A percentile compares a stretch with the other conserved stretches of the same genome.
Evolutionary conservation across 2,888 invertebrate species (phyloP).

Genomic region (Flexamia atlantica): DNA sequence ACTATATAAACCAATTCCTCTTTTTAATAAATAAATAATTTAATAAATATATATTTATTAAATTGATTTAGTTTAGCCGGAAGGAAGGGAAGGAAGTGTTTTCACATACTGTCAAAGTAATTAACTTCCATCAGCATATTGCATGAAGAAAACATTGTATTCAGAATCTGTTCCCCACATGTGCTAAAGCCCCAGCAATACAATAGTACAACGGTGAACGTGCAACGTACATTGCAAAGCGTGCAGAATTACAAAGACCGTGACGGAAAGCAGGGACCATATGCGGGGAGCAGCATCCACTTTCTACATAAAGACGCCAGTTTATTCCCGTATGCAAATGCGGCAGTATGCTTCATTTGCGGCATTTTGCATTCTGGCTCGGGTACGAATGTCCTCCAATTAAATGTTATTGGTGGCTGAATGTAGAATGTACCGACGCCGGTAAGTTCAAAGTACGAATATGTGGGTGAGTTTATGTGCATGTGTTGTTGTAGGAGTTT

Average conservation of each 20-base stretch:
- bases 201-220: background rate
- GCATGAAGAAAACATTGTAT: too few relatives aligned
- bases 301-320: constrained; percentile 4
- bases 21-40: too few relatives aligned
- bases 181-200: background rate
- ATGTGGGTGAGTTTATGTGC: constrained; percentile 12
- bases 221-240: background rate
- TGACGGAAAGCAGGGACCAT: background rate
- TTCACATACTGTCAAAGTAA: too few relatives aligned
- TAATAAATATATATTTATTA: too few relatives aligned
- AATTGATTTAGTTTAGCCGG: too few relatives aligned
- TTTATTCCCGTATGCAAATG: constrained; percentile 36
- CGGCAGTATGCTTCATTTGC: constrained; percentile 20
- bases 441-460: constrained; percentile 4
- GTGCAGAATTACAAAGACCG: background rate
- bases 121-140: too few relatives aligned
- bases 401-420: constrained; percentile 39
- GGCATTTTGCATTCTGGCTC: constrained; percentile 19
- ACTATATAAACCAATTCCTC: too few relatives aligned
- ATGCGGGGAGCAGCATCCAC: background rate
- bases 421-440: background rate
- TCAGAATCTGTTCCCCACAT: too few relatives aligned
- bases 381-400: constrained; percentile 26
- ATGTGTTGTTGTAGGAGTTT: constrained; percentile 7
- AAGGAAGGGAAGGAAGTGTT: too few relatives aligned